Evolutionary conservation across 2,888 invertebrate species (phyloP).

Genomic region (Sipha maydis): DNA sequence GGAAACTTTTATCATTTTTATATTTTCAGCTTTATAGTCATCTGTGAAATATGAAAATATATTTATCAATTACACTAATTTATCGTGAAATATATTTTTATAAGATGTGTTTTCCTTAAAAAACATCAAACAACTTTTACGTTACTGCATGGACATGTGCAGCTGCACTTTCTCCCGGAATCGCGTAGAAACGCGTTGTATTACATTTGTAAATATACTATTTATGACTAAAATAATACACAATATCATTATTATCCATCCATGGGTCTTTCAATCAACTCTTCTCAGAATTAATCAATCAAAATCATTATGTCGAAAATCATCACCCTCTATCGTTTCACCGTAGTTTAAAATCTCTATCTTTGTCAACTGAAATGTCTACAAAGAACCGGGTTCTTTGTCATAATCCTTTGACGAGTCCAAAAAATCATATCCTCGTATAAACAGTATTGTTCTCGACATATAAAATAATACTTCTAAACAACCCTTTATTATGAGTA

Average conservation of each 20-base stretch:
- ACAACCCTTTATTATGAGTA: background rate
- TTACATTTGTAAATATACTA: too few species aligned
- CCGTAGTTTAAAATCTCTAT: background rate
- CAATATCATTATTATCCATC: background rate
- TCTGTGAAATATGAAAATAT: background rate
- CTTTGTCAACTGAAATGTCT: background rate
- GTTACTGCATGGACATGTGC: background rate
- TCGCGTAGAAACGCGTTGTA: background rate
- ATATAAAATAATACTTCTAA: constrained; percentile 25
- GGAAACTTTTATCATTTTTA: background rate
- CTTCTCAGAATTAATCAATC: constrained; percentile 19
- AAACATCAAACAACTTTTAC: constrained; percentile 22
- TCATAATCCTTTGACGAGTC: constrained; percentile 24
- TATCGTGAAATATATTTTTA: background rate
- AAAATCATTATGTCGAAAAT: constrained; percentile 10
- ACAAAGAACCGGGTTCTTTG: constrained; percentile 25
- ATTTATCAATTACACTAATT: background rate
- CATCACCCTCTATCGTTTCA: background rate
- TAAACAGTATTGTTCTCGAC: background rate
- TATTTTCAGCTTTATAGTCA: background rate
- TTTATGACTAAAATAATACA: background rate
- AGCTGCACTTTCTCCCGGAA: constrained; percentile 2
- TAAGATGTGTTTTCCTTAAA: background rate
- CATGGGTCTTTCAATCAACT: background rate
- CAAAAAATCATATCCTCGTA: background rate